Evolutionary conservation across 2,888 invertebrate genomes (phyloP).

Genomic region (Agonum fuliginosum): DNA sequence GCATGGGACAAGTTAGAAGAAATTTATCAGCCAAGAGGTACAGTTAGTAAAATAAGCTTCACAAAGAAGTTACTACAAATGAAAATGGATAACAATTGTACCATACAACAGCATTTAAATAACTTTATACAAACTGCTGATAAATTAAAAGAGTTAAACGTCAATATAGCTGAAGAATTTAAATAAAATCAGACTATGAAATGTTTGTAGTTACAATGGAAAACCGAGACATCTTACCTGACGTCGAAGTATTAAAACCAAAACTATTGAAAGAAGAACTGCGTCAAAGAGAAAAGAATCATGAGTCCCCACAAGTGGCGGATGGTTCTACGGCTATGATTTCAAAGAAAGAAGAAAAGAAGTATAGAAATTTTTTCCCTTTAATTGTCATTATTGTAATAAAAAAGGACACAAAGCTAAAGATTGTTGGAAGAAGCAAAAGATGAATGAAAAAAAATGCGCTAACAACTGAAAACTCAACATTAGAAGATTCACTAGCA

Average conservation of each 20-base stretch:
- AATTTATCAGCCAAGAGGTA: background rate
- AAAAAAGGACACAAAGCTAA: constrained; percentile 1
- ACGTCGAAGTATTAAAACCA: too few relatives aligned
- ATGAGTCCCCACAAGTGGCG: background rate
- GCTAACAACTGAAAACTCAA: background rate
- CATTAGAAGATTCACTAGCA: background rate
- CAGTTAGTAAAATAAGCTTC: background rate
- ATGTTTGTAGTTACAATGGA: background rate
- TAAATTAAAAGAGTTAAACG: background rate
- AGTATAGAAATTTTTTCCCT: background rate
- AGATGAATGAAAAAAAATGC: background rate
- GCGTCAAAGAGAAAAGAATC: background rate
- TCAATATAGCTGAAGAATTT: constrained; percentile 13
- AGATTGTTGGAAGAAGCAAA: background rate
- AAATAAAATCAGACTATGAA: constrained; percentile 1
- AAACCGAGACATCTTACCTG: constrained; percentile 1
- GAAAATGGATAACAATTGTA: background rate
- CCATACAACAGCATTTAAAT: constrained; percentile 1
- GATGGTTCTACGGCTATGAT: background rate
- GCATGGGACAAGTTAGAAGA: background rate
- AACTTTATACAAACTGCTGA: constrained; percentile 14
- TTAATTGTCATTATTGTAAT: background rate
- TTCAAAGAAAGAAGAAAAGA: background rate
- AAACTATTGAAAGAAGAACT: background rate
- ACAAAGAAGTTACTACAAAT: constrained; percentile 5